Percentiles rank a stretch among this genome's conserved stretches.
Conservation (phyloP, 2,888 invertebrate genomes). For the Tetragnatha montana region DNA sequence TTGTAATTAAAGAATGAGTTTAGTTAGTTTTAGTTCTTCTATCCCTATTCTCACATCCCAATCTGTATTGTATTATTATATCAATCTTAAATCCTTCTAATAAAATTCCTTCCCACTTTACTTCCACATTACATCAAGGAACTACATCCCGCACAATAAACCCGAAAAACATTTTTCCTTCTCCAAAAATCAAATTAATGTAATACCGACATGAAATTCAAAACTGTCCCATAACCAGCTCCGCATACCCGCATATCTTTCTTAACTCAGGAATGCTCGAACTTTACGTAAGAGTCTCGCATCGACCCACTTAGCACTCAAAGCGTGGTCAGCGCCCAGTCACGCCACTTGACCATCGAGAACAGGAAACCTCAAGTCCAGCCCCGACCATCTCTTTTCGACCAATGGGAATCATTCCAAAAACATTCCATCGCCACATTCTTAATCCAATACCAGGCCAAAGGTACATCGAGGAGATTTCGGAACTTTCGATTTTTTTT, state of each 20-base stretch:
- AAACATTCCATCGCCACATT: slow-evolving; percentile 32
- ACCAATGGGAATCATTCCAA: slow-evolving; percentile 31
- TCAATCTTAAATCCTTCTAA: no score
- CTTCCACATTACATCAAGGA: no score
- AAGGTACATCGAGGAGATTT: slow-evolving; percentile 26
- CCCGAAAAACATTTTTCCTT: no score
- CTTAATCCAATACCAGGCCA: slow-evolving; percentile 20
- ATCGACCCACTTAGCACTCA: slow-evolving; percentile 55
- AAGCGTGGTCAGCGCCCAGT: slow-evolving; percentile 62
- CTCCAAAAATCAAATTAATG: no score
- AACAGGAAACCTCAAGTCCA: slow-evolving; percentile 53
- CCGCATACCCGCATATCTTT: neutral
- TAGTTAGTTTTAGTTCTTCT: no score
- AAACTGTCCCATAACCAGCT: neutral
- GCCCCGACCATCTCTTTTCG: slow-evolving; percentile 3
- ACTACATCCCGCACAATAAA: no score
- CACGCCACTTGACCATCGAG: slow-evolving; percentile 53
- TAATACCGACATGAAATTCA: no score
- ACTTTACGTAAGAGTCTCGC: slow-evolving; percentile 1
- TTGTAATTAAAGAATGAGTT: no score
- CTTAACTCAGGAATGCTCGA: neutral
- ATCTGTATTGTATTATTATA: no score
- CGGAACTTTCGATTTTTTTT: slow-evolving; percentile 43
- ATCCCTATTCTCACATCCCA: no score
- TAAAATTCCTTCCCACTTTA: no score